Evolutionary conservation across 2,888 invertebrate genomes (phyloP).

Genomic region (Chesias legatella): DNA sequence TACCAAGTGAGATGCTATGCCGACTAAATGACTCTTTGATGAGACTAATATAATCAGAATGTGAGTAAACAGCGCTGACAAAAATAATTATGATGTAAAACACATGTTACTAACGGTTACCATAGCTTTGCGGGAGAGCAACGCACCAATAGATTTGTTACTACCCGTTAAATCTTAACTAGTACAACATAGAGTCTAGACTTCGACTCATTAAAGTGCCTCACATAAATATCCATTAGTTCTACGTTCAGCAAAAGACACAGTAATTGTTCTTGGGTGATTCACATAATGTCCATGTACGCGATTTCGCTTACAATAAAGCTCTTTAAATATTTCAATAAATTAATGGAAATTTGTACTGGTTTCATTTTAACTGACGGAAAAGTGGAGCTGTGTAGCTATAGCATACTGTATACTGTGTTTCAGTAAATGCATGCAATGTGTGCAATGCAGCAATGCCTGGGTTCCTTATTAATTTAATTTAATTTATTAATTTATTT

Average conservation of each 20-base stretch:
- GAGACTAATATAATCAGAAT: not conserved
- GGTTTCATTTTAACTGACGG: constrained; percentile 21
- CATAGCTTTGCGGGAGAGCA: constrained; percentile 66
- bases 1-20: too few relatives aligned
- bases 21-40: too few relatives aligned
- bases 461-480: too few relatives aligned
- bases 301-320: constrained; percentile 39
- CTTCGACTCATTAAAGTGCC: constrained; percentile 35
- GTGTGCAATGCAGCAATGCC: too few relatives aligned
- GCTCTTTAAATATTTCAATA: constrained; percentile 28
- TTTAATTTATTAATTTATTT: too few relatives aligned
- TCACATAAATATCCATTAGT: constrained; percentile 49
- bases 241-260: constrained; percentile 26
- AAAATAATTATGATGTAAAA: constrained; percentile 17
- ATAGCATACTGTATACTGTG: too few relatives aligned
- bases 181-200: constrained; percentile 14
- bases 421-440: too few relatives aligned
- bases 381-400: constrained; percentile 17
- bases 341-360: constrained; percentile 27
- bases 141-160: constrained; percentile 32
- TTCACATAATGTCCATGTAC: constrained; percentile 53
- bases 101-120: constrained; percentile 40
- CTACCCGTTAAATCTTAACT: constrained; percentile 34
- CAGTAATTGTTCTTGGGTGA: constrained; percentile 47
- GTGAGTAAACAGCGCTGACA: not conserved